Base-by-base conservation (phyloP, 2,888 invertebrate species). In the Apantesis nais region DNA sequence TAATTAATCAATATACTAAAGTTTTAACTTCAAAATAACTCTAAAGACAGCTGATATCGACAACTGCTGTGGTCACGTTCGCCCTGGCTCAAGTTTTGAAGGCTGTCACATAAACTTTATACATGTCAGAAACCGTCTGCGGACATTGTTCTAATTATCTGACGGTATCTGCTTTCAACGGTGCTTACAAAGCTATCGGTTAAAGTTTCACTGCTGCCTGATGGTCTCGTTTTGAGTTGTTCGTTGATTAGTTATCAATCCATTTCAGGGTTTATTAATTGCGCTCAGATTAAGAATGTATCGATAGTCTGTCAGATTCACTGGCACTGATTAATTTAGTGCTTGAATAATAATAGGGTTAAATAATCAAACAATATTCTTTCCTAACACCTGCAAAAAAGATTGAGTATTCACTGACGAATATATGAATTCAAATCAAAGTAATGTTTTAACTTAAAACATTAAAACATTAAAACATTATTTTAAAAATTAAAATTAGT, bases 251-350 rank as follows among this genome's bases (percentile, higher is more conserved):
- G 81, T 77, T 81, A 77, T 73, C 80, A 85, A 83, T 86, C 79
- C 83, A 87, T 87, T 86, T 85, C 74, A n/a, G n/a, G n/a, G n/a
- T n/a, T n/a, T n/a, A n/a, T 87, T 86, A 85, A 88, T 87, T 85
- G 79, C 75, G 78, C 75, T 79, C 76, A 79, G 78, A 78, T 78
- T 84, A 82, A 74, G 72, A 79, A 79, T 78, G 75, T 75, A 73
- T 75, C 37, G 72, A 68, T 75, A 74, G 66, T 71, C 73, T 79
- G 74, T 76, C 67, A 70, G 39, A 70, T 72, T 78, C 76, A 73
- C 77, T 78, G 78, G 65, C 64, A 72, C 60, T 67, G 62, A 61
- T 69, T 68, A 80, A 78, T 73, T 78, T 69, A 68, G 58, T 70
- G 70, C 60, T 72, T 77, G 67, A 74, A 58, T 41, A 62, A 11